phyloP scores from a whole-genome alignment of 2,888 invertebrate genomes.

The Aporophyla lueneburgensis region DNA sequence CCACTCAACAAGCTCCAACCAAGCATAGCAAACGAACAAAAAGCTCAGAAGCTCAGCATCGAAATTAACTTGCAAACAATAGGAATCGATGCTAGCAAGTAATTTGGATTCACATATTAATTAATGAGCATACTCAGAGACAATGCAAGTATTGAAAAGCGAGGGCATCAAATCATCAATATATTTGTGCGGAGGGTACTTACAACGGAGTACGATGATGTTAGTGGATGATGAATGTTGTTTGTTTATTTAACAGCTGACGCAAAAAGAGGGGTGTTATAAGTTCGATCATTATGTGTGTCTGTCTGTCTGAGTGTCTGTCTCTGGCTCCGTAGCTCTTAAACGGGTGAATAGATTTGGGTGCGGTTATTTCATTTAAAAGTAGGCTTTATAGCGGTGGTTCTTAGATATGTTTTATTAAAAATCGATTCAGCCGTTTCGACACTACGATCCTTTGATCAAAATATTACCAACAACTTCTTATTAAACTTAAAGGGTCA shows the following conservation, averaged over 20 bases:
- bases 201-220: neutral
- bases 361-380: no score
- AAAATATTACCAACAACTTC: no score
- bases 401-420: no score
- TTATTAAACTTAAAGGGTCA: no score
- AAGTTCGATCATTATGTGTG: no score
- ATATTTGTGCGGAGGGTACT: conserved; percentile 14
- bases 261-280: no score
- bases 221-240: neutral
- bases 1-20: neutral
- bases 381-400: no score
- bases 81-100: conserved; percentile 34
- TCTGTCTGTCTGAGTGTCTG: no score
- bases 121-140: conserved; percentile 33
- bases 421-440: no score
- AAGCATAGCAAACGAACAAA: conserved; percentile 29
- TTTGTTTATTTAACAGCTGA: neutral
- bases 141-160: conserved; percentile 56
- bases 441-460: no score
- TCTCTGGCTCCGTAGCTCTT: no score
- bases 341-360: no score
- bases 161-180: conserved; percentile 43
- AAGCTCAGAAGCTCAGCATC: conserved; percentile 23
- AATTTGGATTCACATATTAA: conserved; percentile 58
- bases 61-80: conserved; percentile 50